Conservation (phyloP, 2,888 invertebrate genomes). For the Nezara viridula region DNA sequence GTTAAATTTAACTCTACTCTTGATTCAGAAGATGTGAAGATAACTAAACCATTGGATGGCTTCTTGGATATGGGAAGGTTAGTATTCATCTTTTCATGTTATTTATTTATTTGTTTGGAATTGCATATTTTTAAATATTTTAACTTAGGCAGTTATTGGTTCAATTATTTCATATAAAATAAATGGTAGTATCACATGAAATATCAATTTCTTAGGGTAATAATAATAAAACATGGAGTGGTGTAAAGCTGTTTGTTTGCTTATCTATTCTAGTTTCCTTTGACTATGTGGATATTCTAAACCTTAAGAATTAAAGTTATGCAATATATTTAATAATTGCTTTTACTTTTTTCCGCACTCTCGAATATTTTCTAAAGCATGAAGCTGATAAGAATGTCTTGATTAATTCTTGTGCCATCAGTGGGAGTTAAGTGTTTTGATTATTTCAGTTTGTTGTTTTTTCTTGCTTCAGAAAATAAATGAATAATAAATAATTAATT, state of each 20-base stretch:
- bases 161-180: neutral
- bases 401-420: neutral
- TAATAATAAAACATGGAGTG: neutral
- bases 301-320: neutral
- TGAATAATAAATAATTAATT: too few species aligned
- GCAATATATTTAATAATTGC: neutral
- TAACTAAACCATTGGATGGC: conserved; percentile 81
- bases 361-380: neutral
- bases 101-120: neutral
- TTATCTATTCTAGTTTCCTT: neutral
- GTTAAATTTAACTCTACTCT: conserved; percentile 62
- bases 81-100: conserved; percentile 66
- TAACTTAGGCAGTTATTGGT: neutral
- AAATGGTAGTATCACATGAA: conserved; percentile 34
- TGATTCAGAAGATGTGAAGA: conserved; percentile 70
- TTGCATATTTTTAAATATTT: neutral
- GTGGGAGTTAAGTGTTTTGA: neutral
- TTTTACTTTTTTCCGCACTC: neutral
- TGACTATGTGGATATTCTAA: neutral
- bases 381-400: neutral
- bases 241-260: neutral
- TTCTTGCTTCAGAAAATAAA: too few species aligned
- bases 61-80: conserved; percentile 91
- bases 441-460: too few species aligned
- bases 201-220: neutral